Conservation (phyloP, 92 coral and sea anemone species). For the Umimayanthus chanpuru region DNA sequence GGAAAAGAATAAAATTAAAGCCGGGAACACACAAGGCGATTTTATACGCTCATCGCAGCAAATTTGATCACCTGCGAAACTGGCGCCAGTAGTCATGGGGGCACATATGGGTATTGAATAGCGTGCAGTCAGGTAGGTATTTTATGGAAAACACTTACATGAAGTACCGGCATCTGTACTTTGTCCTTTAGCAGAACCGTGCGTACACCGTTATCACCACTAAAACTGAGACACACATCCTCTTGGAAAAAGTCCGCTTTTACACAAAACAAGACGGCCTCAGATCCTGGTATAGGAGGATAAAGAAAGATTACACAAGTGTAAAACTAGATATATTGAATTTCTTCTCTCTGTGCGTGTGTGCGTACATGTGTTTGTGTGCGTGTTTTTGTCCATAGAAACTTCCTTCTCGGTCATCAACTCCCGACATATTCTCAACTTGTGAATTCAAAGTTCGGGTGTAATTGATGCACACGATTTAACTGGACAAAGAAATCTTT, state of each 20-base stretch:
- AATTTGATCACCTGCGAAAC: too few species aligned
- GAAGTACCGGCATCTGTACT: slow-evolving; percentile 71
- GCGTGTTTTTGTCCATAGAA: not conserved
- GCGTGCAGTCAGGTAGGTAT: too few species aligned
- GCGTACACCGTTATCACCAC: slow-evolving; percentile 89
- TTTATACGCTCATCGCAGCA: too few species aligned
- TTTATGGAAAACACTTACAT: slow-evolving; percentile 51
- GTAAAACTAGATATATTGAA: not conserved
- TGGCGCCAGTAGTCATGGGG: too few species aligned
- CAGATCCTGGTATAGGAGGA: slow-evolving; percentile 46
- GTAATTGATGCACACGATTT: too few species aligned
- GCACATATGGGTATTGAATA: too few species aligned
- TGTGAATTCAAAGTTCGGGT: too few species aligned
- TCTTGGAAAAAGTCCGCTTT: slow-evolving; percentile 65
- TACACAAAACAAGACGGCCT: slow-evolving; percentile 72
- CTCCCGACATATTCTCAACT: too few species aligned
- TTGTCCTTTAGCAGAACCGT: slow-evolving; percentile 71
- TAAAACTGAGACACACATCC: slow-evolving; percentile 74
- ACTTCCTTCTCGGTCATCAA: too few species aligned
- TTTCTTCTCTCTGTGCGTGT: too few species aligned
- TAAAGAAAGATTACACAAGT: not conserved
- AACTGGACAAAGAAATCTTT: not conserved
- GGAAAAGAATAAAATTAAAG: not conserved
- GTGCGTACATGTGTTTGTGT: not conserved
- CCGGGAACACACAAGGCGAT: too few species aligned